Evolutionary conservation across 2,888 invertebrate genomes (phyloP).

Genomic region (Lydus trimaculatus): DNA sequence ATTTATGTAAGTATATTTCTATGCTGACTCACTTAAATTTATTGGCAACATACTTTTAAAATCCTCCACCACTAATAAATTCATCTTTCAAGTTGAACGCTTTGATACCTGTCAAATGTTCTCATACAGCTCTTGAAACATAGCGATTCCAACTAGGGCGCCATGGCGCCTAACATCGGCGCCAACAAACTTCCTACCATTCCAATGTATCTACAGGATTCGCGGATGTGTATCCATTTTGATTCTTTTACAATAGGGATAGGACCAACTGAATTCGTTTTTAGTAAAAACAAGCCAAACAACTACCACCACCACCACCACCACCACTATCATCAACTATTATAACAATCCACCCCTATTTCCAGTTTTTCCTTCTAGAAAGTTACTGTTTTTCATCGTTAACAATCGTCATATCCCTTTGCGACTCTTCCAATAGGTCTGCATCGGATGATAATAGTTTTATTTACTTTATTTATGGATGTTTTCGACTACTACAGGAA

Average conservation of each 20-base stretch:
- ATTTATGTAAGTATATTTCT: not conserved
- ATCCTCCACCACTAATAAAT: not conserved
- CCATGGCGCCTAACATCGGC: slow-evolving; percentile 63
- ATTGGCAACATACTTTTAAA: slow-evolving; percentile 1
- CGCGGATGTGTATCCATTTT: slow-evolving; percentile 42
- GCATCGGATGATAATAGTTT: slow-evolving; percentile 42
- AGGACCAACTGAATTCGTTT: slow-evolving; percentile 27
- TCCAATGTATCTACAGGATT: slow-evolving; percentile 39
- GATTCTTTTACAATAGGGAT: slow-evolving; percentile 22
- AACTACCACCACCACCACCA: not conserved
- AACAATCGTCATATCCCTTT: slow-evolving; percentile 12
- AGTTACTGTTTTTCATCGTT: not conserved
- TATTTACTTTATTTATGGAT: slow-evolving; percentile 61
- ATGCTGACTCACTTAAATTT: not conserved
- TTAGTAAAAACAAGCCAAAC: not conserved
- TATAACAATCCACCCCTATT: not conserved
- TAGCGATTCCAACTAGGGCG: slow-evolving; percentile 52
- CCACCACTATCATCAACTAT: slow-evolving; percentile 6
- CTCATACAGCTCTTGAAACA: slow-evolving; percentile 21
- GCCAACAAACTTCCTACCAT: slow-evolving; percentile 48
- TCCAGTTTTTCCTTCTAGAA: not conserved
- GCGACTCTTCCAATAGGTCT: slow-evolving; percentile 11
- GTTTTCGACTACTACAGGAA: slow-evolving; percentile 57
- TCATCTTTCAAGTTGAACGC: not conserved
- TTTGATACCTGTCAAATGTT: slow-evolving; percentile 27